Evolutionary conservation across 2,797 vertebrate genomes (phyloP).

Genomic region (Acanthornis magna): DNA sequence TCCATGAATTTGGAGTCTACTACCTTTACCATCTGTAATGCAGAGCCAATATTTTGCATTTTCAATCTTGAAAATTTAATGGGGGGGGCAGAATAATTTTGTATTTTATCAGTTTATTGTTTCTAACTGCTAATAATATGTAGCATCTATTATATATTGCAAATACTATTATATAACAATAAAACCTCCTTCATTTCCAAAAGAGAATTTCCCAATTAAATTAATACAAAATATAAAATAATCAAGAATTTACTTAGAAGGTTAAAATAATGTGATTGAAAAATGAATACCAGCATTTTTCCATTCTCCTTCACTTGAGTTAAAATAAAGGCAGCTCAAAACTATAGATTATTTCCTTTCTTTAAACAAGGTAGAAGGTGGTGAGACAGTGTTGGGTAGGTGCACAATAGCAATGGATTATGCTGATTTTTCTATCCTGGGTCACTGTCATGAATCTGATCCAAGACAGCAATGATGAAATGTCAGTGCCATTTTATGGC

Average conservation of each 20-base stretch:
- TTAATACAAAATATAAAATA: slow-evolving; percentile 57
- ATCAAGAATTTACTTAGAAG: slow-evolving; percentile 43
- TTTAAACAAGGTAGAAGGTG: neutral
- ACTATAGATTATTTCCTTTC: neutral
- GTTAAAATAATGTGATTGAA: neutral
- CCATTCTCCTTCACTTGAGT: neutral
- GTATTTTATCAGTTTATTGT: neutral
- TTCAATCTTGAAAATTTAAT: neutral
- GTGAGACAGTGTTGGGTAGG: neutral
- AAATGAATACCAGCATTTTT: slow-evolving; percentile 21
- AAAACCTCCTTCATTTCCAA: neutral
- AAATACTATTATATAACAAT: no score
- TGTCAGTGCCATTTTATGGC: slow-evolving; percentile 28
- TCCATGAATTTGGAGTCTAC: neutral
- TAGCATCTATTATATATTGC: neutral
- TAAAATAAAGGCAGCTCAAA: slow-evolving; percentile 33
- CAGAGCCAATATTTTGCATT: neutral
- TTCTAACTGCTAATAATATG: neutral
- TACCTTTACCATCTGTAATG: neutral
- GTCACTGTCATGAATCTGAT: slow-evolving; percentile 31
- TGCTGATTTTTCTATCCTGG: slow-evolving; percentile 26
- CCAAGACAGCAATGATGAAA: slow-evolving; percentile 1
- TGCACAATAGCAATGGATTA: slow-evolving; percentile 13
- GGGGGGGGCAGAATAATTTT: neutral
- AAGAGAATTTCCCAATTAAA: slow-evolving; percentile 43